Evolutionary conservation across 2,888 invertebrate species (phyloP).

Genomic region (Aromia moschata): DNA sequence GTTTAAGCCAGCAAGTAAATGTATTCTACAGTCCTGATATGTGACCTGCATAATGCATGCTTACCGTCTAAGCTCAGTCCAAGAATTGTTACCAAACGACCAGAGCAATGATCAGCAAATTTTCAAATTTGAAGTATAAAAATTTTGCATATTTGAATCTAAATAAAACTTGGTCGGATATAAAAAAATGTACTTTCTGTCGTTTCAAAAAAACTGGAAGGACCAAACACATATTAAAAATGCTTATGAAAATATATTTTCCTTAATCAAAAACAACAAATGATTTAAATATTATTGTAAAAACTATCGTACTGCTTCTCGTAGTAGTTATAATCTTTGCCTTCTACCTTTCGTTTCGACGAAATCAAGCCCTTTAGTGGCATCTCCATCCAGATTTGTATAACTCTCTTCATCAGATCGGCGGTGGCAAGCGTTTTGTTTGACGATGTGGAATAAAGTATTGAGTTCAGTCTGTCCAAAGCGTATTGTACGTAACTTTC

Average conservation of each 20-base stretch:
- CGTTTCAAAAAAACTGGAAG: not conserved
- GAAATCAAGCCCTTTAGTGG: constrained; percentile 45
- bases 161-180: too few species aligned
- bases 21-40: too few species aligned
- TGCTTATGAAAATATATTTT: not conserved
- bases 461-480: constrained; percentile 35
- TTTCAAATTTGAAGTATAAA: too few species aligned
- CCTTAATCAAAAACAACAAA: not conserved
- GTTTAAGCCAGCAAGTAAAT: too few species aligned
- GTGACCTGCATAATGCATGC: too few species aligned
- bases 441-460: constrained; percentile 38
- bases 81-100: too few species aligned
- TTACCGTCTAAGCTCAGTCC: too few species aligned
- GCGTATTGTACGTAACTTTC: constrained; percentile 42
- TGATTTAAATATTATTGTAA: constrained; percentile 25
- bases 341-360: constrained; percentile 36
- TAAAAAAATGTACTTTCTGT: too few species aligned
- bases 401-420: constrained; percentile 31
- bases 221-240: not conserved
- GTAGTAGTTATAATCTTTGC: constrained; percentile 42
- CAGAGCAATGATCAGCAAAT: too few species aligned
- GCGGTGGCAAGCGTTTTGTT: constrained; percentile 35
- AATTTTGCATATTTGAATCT: too few species aligned
- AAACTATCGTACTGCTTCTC: constrained; percentile 39
- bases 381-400: constrained; percentile 47